Evolutionary conservation across 2,888 invertebrate species (phyloP).

Genomic region (Calliphora vomitoria): DNA sequence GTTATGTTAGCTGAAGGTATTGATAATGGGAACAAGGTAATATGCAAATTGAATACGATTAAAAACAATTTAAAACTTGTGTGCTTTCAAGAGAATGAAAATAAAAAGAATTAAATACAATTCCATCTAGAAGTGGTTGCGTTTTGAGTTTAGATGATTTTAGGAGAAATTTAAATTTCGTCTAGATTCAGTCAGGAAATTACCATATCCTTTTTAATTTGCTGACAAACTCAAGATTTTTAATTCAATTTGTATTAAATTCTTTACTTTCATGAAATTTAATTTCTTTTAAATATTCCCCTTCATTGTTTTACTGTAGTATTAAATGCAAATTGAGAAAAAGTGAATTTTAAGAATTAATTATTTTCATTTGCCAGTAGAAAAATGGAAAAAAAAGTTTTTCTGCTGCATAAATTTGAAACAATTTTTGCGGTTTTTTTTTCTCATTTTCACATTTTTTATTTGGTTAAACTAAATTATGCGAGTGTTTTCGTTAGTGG

Average conservation of each 20-base stretch:
- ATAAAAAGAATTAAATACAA: no score
- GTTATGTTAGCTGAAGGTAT: no score
- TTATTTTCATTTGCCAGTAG: slow-evolving; percentile 26
- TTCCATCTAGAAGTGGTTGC: no score
- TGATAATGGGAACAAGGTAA: no score
- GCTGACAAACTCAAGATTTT: not conserved
- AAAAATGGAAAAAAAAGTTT: not conserved
- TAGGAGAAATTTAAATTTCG: no score
- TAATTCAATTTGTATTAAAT: not conserved
- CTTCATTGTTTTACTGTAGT: not conserved
- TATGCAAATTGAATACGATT: no score
- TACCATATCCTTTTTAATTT: no score
- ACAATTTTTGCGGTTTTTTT: slow-evolving; percentile 9
- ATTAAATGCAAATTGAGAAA: slow-evolving; percentile 21
- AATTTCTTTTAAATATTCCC: not conserved
- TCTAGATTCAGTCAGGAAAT: no score
- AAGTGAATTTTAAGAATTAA: slow-evolving; percentile 15
- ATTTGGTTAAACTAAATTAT: slow-evolving; percentile 42
- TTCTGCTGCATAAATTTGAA: slow-evolving; percentile 40
- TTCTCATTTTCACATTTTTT: not conserved
- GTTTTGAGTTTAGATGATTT: no score
- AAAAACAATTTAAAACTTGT: no score
- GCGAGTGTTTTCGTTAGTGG: slow-evolving; percentile 3
- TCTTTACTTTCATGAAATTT: not conserved
- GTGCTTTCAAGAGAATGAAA: no score